Evolutionary conservation across 2,797 vertebrate genomes (phyloP), one percentile per base, ranked within the genome.

Genomic region (Urophycis tenuis): DNA sequence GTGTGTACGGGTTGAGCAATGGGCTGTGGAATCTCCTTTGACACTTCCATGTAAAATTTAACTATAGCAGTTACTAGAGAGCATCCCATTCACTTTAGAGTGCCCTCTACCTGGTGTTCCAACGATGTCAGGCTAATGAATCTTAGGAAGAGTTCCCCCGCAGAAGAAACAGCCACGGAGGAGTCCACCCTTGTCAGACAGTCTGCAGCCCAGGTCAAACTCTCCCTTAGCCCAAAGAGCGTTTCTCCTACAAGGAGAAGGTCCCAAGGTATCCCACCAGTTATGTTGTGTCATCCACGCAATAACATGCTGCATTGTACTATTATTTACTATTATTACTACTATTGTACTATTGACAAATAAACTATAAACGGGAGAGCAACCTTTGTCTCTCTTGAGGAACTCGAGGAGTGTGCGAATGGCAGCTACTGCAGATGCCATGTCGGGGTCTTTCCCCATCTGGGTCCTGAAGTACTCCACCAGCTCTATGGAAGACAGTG

Each of bases 61-160:
- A 12, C 22, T 9, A 12, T 0, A 35, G n/a, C 36, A 25, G 2
- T 53, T 60, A n/a, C 6, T 60, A 17, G 25, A 8, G 12, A 29
- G n/a, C n/a, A 14, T 67, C n/a, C 25, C 60, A 12, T 67, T 4
- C 9, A 31, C n/a, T n/a, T n/a, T 8, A 22, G 4, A 10, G 15
- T 39, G 39, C 19, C 6, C 35, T 84, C 85, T 71, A 98, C 97
- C 77, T 95, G 90, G 83, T 98, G 94, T 81, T 99, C 98, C 86
- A 99, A 91, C 0, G 94, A 98, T 0, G 98, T 97, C 76, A 99
- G 96, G 73, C 94, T 99, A 85, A 99, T 99, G 89, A 98, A 99
- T 36, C 97, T 95, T 53, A 99, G 93, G 90, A 99, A 99, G 39
- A 99, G 96, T 83, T 99, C 96, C 72, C 97, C 97, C 0, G 95